phyloP scores from a whole-genome alignment of 2,888 invertebrate species.

The Leptogaster cylindrica region DNA sequence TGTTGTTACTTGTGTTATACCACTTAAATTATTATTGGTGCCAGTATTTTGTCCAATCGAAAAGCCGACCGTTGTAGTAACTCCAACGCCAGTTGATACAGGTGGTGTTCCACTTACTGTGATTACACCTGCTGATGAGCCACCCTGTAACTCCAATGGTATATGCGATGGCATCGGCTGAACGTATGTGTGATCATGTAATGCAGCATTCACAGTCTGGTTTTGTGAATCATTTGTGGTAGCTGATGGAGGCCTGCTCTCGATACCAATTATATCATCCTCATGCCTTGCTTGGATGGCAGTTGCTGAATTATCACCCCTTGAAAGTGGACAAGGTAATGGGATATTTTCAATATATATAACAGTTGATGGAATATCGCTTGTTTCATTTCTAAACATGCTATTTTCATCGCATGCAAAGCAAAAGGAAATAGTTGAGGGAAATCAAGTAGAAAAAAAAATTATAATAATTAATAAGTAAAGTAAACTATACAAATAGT shows the following conservation, averaged over 20 bases:
- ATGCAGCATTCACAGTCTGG: conserved; percentile 58
- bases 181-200: conserved; percentile 61
- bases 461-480: no score
- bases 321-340: conserved; percentile 47
- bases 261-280: conserved; percentile 60
- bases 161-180: conserved; percentile 53
- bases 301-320: conserved; percentile 47
- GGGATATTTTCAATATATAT: conserved; percentile 50
- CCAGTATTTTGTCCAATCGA: conserved; percentile 39
- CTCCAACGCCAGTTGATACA: neutral
- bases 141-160: conserved; percentile 46
- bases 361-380: conserved; percentile 45
- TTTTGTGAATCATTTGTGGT: conserved; percentile 57
- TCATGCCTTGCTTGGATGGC: conserved; percentile 52
- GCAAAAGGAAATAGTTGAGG: conserved; percentile 2
- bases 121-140: neutral
- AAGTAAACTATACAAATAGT: no score
- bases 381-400: no score
- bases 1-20: conserved; percentile 3
- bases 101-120: conserved; percentile 11
- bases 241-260: conserved; percentile 59
- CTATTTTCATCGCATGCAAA: neutral
- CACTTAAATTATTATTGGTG: conserved; percentile 3
- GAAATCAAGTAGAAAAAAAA: no score
- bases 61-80: conserved; percentile 18